A percentile compares a stretch with the other conserved stretches of the same genome.
phyloP scores from a whole-genome alignment of 2,797 vertebrate species.

The Mycteria americana region DNA sequence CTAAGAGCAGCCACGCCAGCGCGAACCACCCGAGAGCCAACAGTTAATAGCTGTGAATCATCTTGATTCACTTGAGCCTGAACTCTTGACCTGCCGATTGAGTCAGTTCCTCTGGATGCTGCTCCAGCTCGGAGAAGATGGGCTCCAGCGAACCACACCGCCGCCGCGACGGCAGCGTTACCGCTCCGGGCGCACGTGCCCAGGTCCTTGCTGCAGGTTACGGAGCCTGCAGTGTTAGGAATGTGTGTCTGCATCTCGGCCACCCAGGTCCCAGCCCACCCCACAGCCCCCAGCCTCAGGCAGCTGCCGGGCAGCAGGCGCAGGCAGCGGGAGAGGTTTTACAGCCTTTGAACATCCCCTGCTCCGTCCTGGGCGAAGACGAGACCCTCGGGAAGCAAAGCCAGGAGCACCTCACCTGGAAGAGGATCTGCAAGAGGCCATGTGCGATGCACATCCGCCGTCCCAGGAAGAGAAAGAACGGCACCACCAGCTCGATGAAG shows the following conservation, averaged over 20 bases:
- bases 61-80: not conserved
- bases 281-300: not conserved
- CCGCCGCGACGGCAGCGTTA: fast-evolving
- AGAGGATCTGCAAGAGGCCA: constrained; percentile 86
- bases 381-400: fast-evolving
- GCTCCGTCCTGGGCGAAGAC: fast-evolving
- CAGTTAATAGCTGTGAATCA: not conserved
- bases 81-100: not conserved
- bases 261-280: not conserved
- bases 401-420: constrained; percentile 82
- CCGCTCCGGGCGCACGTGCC: fast-evolving
- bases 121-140: not conserved
- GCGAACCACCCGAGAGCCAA: not conserved
- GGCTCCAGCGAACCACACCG: not conserved
- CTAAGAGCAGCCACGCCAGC: not conserved
- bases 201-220: not conserved
- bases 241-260: fast-evolving
- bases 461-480: constrained; percentile 88
- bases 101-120: not conserved
- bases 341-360: not conserved
- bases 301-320: not conserved
- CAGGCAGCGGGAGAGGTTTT: not conserved
- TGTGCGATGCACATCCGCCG: constrained; percentile 82
- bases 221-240: fast-evolving
- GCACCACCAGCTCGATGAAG: constrained; percentile 88